Conservation (phyloP, 2,797 vertebrate genomes). For the Peromyscus attwateri region DNA sequence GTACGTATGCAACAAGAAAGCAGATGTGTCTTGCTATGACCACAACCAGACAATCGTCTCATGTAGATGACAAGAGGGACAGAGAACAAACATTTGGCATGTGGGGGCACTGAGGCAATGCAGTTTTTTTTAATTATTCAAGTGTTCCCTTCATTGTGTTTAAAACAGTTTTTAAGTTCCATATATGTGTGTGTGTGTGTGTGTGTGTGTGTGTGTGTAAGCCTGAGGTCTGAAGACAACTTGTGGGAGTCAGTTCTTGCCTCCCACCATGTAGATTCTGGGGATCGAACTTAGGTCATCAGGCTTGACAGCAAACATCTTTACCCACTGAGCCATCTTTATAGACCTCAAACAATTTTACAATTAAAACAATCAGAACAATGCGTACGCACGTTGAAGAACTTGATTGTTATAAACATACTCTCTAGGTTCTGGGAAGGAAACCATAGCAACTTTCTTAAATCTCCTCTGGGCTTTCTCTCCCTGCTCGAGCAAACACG, state of each 20-base stretch:
- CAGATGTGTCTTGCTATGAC: conserved; percentile 57
- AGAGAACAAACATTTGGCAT: neutral
- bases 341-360: neutral
- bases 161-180: neutral
- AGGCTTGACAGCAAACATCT: neutral
- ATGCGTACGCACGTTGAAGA: neutral
- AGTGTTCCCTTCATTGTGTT: conserved; percentile 35
- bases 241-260: neutral
- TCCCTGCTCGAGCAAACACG: neutral
- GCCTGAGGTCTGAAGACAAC: neutral
- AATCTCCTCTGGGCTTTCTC: neutral
- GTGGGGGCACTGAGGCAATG: conserved; percentile 9
- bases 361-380: conserved; percentile 30
- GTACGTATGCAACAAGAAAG: conserved; percentile 19
- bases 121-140: neutral
- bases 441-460: neutral
- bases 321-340: neutral
- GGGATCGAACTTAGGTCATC: neutral
- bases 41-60: conserved; percentile 16
- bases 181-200: neutral
- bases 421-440: conserved; percentile 22
- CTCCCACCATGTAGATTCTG: neutral
- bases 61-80: neutral
- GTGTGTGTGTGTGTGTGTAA: neutral
- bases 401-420: neutral